A percentile compares a stretch with the other conserved stretches of the same genome.
phyloP scores from a whole-genome alignment of 2,888 invertebrate species.

The Phoenoteleia sp. region DNA sequence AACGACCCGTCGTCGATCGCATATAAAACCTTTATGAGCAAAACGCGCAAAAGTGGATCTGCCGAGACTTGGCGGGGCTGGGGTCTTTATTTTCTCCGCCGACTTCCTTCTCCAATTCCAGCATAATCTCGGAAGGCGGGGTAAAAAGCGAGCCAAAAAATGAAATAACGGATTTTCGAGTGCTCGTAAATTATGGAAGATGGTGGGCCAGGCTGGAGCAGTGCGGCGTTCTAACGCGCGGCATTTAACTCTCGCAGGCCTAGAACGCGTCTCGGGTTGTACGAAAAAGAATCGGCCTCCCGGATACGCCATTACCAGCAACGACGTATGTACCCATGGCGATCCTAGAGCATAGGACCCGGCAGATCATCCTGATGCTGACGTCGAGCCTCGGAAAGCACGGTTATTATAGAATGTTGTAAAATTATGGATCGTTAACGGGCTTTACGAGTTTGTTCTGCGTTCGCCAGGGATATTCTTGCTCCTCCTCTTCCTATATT shows the following conservation, averaged over 20 bases:
- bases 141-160: slow-evolving; percentile 57
- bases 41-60: slow-evolving; percentile 25
- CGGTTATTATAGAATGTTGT: slow-evolving; percentile 84
- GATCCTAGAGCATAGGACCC: slow-evolving; percentile 29
- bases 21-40: slow-evolving; percentile 51
- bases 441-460: slow-evolving; percentile 84
- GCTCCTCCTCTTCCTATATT: slow-evolving; percentile 56
- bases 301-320: slow-evolving; percentile 62
- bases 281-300: slow-evolving; percentile 67
- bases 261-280: slow-evolving; percentile 12
- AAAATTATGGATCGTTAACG: slow-evolving; percentile 85
- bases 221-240: slow-evolving; percentile 22
- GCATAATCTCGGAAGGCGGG: slow-evolving; percentile 24
- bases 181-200: slow-evolving; percentile 75
- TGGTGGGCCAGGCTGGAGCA: slow-evolving; percentile 27
- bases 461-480: slow-evolving; percentile 76
- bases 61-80: background rate
- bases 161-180: slow-evolving; percentile 70
- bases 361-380: slow-evolving; percentile 44
- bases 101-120: slow-evolving; percentile 49
- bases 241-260: slow-evolving; percentile 13
- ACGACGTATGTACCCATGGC: slow-evolving; percentile 16
- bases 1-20: background rate
- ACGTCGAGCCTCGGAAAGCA: slow-evolving; percentile 67
- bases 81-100: background rate